Conservation (phyloP, 2,888 invertebrate genomes). For the Dryadula phaetusa region DNA sequence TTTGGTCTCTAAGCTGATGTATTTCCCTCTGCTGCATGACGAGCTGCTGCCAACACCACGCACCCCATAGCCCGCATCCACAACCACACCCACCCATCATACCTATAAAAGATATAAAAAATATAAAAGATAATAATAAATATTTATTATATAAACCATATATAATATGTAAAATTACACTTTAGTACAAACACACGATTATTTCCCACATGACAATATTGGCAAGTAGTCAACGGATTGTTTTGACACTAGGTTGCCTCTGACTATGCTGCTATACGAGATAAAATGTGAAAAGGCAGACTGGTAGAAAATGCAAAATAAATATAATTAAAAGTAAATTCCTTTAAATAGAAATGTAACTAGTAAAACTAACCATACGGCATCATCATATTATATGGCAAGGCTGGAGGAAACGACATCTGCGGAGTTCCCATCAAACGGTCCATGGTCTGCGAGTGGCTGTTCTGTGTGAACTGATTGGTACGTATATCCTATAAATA, state of each 20-base stretch:
- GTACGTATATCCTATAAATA: conserved; percentile 71
- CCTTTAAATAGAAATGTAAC: not conserved
- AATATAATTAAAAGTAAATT: not conserved
- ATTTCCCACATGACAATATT: no score
- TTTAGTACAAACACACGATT: no score
- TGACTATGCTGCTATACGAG: no score
- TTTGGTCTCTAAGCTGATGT: conserved; percentile 83
- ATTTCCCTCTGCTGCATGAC: conserved; percentile 87
- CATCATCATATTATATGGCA: conserved; percentile 81
- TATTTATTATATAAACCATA: no score
- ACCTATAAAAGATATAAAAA: conserved; percentile 59
- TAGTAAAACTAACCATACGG: conserved; percentile 68
- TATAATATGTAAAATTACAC: no score
- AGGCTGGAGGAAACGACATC: conserved; percentile 70
- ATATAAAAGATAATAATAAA: no score
- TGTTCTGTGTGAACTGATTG: conserved; percentile 80
- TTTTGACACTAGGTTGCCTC: no score
- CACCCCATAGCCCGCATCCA: conserved; percentile 74
- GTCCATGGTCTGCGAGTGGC: conserved; percentile 80
- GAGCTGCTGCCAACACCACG: conserved; percentile 80
- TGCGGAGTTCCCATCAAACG: conserved; percentile 73
- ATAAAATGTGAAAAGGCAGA: no score
- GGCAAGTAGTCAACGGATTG: no score
- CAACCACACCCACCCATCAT: conserved; percentile 74
- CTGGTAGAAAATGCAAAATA: no score